These are phyloP conservation scores for Drosophila orena DNA, from an alignment of 1,140 invertebrate genomes.

Conservation along the genomic window DNA sequence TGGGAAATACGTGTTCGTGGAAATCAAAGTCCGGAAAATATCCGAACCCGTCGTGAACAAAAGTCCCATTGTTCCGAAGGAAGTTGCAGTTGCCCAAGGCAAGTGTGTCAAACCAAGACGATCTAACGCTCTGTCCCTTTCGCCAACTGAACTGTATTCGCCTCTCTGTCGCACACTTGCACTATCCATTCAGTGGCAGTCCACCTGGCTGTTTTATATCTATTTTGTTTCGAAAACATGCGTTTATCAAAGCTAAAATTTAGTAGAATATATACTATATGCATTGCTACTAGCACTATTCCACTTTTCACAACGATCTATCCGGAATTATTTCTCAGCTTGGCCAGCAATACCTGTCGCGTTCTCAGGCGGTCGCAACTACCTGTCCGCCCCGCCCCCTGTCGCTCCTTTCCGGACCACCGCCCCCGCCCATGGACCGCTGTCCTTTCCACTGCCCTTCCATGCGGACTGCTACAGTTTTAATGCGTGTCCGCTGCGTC, in stretches of 20 bases:
- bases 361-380: conserved; percentile 20
- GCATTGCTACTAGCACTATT: not conserved
- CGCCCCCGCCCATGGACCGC: conserved; percentile 8
- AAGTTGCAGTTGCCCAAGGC: conserved; percentile 46
- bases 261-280: no score
- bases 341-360: conserved; percentile 16
- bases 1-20: conserved; percentile 71
- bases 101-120: conserved; percentile 48
- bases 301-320: not conserved
- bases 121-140: conserved; percentile 7
- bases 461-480: conserved; percentile 65
- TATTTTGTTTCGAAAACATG: no score
- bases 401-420: not conserved
- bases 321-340: no score
- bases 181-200: conserved; percentile 15
- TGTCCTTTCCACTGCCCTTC: conserved; percentile 23
- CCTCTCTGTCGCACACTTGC: not conserved
- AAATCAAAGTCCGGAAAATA: conserved; percentile 69
- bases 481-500: conserved; percentile 63
- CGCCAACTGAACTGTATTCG: not conserved
- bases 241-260: no score
- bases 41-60: conserved; percentile 43
- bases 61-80: conserved; percentile 63
- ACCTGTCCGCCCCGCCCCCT: conserved; percentile 13
- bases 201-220: no score